These are phyloP conservation scores for Acrobeloides nanus DNA, from an alignment of 2,888 invertebrate genomes.

Conservation along the genomic window DNA sequence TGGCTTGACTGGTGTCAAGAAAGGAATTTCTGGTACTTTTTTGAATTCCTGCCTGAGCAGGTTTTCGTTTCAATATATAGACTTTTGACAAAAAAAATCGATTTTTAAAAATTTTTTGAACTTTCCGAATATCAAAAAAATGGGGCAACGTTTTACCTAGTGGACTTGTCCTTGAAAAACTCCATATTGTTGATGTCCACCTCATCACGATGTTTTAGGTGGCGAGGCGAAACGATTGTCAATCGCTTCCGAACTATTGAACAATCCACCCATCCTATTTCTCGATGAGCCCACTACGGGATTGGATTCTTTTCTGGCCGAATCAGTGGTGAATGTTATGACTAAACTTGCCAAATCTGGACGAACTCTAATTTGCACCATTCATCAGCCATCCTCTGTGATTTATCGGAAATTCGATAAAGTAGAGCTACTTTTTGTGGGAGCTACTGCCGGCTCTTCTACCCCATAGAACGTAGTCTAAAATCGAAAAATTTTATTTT, in stretches of 20 bases:
- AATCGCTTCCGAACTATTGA: slow-evolving; percentile 78
- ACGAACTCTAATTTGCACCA: slow-evolving; percentile 49
- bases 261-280: slow-evolving; percentile 86
- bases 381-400: slow-evolving; percentile 50
- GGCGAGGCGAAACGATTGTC: slow-evolving; percentile 64
- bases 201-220: slow-evolving; percentile 59
- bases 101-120: slow-evolving; percentile 70
- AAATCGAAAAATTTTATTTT: too few species aligned
- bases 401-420: slow-evolving; percentile 46
- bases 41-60: too few species aligned
- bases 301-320: slow-evolving; percentile 90
- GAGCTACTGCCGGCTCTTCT: not conserved
- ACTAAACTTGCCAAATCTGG: slow-evolving; percentile 47
- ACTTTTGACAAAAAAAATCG: too few species aligned
- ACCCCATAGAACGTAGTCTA: not conserved
- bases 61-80: too few species aligned
- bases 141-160: too few species aligned
- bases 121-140: slow-evolving; percentile 83
- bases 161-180: slow-evolving; percentile 23
- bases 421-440: slow-evolving; percentile 10
- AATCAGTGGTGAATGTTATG: slow-evolving; percentile 63
- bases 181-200: too few species aligned
- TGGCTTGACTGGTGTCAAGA: slow-evolving; percentile 70
- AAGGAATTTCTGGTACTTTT: slow-evolving; percentile 65
- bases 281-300: slow-evolving; percentile 94